phyloP scores from a whole-genome alignment of 2,797 vertebrate genomes.

The Sus cebifrons region DNA sequence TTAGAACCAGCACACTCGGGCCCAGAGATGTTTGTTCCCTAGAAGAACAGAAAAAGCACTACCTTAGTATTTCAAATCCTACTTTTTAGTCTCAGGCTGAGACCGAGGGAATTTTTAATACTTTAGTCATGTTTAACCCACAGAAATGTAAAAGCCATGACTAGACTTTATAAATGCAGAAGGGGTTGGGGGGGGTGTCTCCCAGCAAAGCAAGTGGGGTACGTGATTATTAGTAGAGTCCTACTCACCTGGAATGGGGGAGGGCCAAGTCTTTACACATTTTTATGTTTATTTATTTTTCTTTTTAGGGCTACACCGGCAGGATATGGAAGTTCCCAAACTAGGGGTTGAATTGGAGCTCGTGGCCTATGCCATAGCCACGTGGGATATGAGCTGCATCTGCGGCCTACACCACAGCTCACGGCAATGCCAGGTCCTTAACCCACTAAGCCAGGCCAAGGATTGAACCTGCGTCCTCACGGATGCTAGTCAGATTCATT shows the following conservation, averaged over 20 bases:
- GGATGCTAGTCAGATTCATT: no score
- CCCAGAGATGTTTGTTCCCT: neutral
- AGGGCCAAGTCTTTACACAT: neutral
- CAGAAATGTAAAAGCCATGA: neutral
- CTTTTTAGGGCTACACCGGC: no score
- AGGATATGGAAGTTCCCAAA: no score
- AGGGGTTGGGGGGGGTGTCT: neutral
- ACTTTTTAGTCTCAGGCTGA: constrained; percentile 6
- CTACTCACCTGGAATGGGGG: neutral
- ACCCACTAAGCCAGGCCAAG: no score
- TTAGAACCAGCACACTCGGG: neutral
- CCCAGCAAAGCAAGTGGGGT: neutral
- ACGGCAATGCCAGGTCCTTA: no score
- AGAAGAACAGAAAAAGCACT: neutral
- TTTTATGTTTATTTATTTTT: neutral
- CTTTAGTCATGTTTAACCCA: constrained; percentile 25
- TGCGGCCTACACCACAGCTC: no score
- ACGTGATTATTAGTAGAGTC: neutral
- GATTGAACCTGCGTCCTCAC: no score
- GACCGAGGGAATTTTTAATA: neutral
- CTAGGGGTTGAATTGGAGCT: no score
- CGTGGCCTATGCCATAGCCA: no score
- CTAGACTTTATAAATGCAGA: neutral
- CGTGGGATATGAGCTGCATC: no score
- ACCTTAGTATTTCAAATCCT: constrained; percentile 15